phyloP scores from a whole-genome alignment of 2,888 invertebrate species.

The Trimorus sp. region DNA sequence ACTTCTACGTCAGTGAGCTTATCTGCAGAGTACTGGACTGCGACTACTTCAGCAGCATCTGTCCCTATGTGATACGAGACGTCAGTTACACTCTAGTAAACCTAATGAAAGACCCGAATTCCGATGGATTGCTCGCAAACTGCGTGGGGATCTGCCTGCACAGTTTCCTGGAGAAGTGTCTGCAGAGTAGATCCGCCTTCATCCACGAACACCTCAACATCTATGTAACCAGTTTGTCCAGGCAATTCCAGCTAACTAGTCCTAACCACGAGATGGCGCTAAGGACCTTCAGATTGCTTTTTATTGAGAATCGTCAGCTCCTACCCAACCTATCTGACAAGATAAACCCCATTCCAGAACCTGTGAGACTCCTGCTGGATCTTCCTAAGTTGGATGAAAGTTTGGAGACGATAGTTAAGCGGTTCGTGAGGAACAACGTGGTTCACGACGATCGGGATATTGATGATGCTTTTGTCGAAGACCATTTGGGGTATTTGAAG shows the following conservation, averaged over 20 bases:
- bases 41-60: conserved; percentile 80
- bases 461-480: conserved; percentile 76
- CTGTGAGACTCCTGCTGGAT: conserved; percentile 71
- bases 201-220: conserved; percentile 83
- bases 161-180: conserved; percentile 80
- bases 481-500: conserved; percentile 81
- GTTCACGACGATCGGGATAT: conserved; percentile 75
- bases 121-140: conserved; percentile 73
- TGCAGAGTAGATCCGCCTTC: conserved; percentile 81
- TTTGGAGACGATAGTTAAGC: conserved; percentile 81
- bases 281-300: conserved; percentile 83
- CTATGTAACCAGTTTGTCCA: conserved; percentile 83
- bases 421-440: conserved; percentile 80
- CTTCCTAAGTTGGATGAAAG: conserved; percentile 76
- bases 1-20: conserved; percentile 82
- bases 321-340: conserved; percentile 82
- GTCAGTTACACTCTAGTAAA: conserved; percentile 83
- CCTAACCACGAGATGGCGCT: conserved; percentile 36
- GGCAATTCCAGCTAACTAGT: conserved; percentile 77
- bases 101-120: conserved; percentile 80
- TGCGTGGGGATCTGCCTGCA: conserved; percentile 80
- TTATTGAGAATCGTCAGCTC: conserved; percentile 79
- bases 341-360: conserved; percentile 83
- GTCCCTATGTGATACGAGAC: conserved; percentile 84
- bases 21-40: conserved; percentile 79